phyloP scores from a whole-genome alignment of 1,140 invertebrate species.

The Mycetomoellerius zeteki region DNA sequence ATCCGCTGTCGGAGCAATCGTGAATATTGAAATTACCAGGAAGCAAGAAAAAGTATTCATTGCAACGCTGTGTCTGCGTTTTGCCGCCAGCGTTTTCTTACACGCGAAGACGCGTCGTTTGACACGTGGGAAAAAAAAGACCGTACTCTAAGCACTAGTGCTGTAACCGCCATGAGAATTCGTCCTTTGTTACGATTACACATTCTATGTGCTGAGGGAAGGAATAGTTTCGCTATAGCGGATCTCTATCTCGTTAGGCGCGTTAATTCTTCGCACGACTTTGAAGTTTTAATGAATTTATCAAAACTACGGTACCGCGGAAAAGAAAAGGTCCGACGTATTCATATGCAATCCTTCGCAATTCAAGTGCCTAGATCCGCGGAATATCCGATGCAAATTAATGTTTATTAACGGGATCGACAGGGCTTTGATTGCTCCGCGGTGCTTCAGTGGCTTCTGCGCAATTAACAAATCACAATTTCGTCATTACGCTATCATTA shows the following conservation, averaged over 20 bases:
- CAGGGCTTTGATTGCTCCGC: not conserved
- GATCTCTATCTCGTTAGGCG: constrained; percentile 54
- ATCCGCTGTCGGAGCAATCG: not conserved
- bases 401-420: not conserved
- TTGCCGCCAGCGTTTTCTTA: constrained; percentile 54
- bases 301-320: not conserved
- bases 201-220: constrained; percentile 5
- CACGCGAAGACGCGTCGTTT: constrained; percentile 55
- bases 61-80: constrained; percentile 37
- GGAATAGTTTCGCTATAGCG: constrained; percentile 26
- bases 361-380: not conserved
- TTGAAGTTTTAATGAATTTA: constrained; percentile 38
- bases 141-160: not conserved
- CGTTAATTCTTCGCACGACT: constrained; percentile 18
- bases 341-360: not conserved
- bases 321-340: not conserved
- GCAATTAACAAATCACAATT: constrained; percentile 26
- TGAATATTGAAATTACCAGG: constrained; percentile 22
- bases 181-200: constrained; percentile 59
- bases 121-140: constrained; percentile 70
- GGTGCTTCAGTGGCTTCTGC: not conserved
- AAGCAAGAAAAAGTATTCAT: constrained; percentile 58
- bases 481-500: constrained; percentile 12
- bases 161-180: constrained; percentile 70
- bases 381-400: not conserved